Base-by-base conservation (phyloP, 2,888 invertebrate species). In the Eilema depressum region DNA sequence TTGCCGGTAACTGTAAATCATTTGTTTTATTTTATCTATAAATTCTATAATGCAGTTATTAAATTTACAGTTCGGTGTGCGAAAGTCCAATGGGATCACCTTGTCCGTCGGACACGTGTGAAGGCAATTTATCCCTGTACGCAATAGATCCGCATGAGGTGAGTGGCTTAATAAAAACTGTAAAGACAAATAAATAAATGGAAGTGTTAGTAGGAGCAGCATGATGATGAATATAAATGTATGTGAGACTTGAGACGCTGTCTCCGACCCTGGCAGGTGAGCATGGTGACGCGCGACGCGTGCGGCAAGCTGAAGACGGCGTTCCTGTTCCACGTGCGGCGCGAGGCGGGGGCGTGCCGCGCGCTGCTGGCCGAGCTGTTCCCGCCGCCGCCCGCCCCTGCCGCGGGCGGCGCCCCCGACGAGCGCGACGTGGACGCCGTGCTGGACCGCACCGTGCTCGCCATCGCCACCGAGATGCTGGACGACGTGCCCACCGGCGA, bases 401-500 rank as follows among this genome's bases (percentile, higher is more conserved):
- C 63, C 90, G 26, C 92, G 59, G 95, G 95, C 71, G 37, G 33
- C 56, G 41, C 69, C 41, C n/a, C 60, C 17, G 72, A 74, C 47
- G 73, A 77, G 72, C 69, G 75, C 5, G 87, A 88, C 80, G 88
- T 87, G 70, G 93, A 92, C 86, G 85, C 91, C 3, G 91, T 89
- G 66, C 91, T 96, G 17, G 94, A 92, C 83, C 80, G 90, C 59
- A 88, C 89, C 87, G 82, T 93, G 89, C 60, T 91, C 83, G 63
- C 84, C 83, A 96, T 98, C 33, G 98, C 98, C 71, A 95, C 96
- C 73, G 97, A 98, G 88, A 95, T 99, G 82, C 96, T 98, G 69
- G 98, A 99, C 88, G 99, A 99, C 91, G 96, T 97, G 78, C 99
- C 99, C 1, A 97, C 97, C 0, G 97, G 98, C 20, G 99, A 99